Conservation (phyloP, 2,888 invertebrate species). For the Cantharis flavilabris region DNA sequence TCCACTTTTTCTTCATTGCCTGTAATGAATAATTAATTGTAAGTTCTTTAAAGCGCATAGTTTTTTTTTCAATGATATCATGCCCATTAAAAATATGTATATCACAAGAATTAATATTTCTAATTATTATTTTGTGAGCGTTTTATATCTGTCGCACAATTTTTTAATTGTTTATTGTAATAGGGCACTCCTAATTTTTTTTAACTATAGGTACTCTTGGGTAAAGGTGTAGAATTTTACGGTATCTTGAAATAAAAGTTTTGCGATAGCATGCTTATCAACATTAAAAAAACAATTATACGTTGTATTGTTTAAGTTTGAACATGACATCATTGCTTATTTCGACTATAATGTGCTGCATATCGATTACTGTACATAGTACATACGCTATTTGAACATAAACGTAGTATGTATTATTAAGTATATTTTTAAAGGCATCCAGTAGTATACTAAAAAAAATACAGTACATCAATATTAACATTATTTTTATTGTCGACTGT, state of each 20-base stretch:
- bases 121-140: neutral
- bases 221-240: neutral
- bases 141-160: neutral
- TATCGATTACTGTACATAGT: neutral
- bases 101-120: neutral
- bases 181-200: neutral
- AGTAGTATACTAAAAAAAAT: too few relatives aligned
- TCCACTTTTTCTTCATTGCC: neutral
- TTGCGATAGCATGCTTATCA: neutral
- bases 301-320: conserved; percentile 24
- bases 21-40: neutral
- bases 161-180: neutral
- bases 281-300: neutral
- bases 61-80: neutral
- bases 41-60: neutral
- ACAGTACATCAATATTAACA: too few relatives aligned
- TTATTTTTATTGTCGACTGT: too few relatives aligned
- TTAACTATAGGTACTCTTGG: neutral
- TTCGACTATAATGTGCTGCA: neutral
- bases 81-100: neutral
- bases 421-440: too few relatives aligned
- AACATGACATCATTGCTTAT: conserved; percentile 31
- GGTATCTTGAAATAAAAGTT: neutral
- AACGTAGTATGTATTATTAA: neutral
- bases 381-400: neutral